A percentile compares a stretch with the other conserved stretches of the same genome.
Conservation (phyloP, 1,140 invertebrate species). For the Helicorthomorpha holstii region DNA sequence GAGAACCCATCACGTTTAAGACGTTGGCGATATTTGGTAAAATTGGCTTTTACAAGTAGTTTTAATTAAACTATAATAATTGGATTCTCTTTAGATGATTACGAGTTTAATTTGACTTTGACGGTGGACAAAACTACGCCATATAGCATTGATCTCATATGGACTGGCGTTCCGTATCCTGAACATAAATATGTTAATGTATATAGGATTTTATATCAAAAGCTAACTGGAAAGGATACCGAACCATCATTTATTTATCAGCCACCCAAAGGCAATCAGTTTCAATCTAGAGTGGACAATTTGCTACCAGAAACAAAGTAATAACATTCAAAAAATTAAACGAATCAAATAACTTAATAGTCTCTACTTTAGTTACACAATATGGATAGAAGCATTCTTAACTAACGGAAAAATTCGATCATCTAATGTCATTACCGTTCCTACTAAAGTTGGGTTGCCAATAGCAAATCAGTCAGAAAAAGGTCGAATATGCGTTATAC, state of each 20-base stretch:
- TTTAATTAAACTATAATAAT: too few species aligned
- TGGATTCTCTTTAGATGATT: slow-evolving; percentile 47
- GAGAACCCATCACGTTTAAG: slow-evolving; percentile 43
- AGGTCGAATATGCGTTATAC: slow-evolving; percentile 5
- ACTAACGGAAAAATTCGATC: slow-evolving; percentile 76
- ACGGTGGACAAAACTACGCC: slow-evolving; percentile 53
- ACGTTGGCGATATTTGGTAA: slow-evolving; percentile 31
- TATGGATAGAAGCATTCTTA: slow-evolving; percentile 71
- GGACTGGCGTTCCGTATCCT: slow-evolving; percentile 66
- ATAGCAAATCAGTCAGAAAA: slow-evolving; percentile 19
- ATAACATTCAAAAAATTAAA: slow-evolving; percentile 7
- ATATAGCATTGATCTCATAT: slow-evolving; percentile 53
- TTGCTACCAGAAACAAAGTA: slow-evolving; percentile 57
- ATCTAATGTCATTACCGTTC: slow-evolving; percentile 61
- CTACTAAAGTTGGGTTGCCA: slow-evolving; percentile 48
- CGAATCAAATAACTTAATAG: background rate
- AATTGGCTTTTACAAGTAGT: too few species aligned
- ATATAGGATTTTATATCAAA: slow-evolving; percentile 65
- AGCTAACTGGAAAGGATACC: slow-evolving; percentile 38
- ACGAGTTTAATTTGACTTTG: slow-evolving; percentile 58
- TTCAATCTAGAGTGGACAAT: slow-evolving; percentile 36
- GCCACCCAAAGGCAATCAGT: slow-evolving; percentile 55
- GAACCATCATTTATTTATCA: slow-evolving; percentile 53
- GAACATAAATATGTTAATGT: slow-evolving; percentile 82
- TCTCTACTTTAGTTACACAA: slow-evolving; percentile 40